These are phyloP conservation scores for Xanthia icteritia DNA, from an alignment of 2,888 invertebrate genomes.

Conservation along the genomic window DNA sequence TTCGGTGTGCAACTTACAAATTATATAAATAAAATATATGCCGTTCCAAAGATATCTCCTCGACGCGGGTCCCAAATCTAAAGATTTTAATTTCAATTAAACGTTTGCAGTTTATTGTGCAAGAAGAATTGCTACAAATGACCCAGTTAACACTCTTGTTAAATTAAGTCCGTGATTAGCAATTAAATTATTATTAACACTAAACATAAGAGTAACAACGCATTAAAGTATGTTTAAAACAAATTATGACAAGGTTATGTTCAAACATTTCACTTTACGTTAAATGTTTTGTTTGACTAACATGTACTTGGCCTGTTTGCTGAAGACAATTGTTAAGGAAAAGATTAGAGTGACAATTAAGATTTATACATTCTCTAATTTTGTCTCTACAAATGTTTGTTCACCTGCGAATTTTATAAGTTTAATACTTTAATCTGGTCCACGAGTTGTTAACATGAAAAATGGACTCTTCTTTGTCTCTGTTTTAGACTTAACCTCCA, in stretches of 20 bases:
- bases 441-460: slow-evolving; percentile 8
- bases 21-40: neutral
- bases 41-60: neutral
- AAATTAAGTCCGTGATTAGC: slow-evolving; percentile 17
- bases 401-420: slow-evolving; percentile 8
- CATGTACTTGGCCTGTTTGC: slow-evolving; percentile 33
- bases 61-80: neutral
- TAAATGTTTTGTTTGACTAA: slow-evolving; percentile 32
- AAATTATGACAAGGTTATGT: slow-evolving; percentile 48
- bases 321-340: slow-evolving; percentile 39
- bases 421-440: slow-evolving; percentile 26
- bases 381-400: slow-evolving; percentile 12
- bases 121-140: neutral
- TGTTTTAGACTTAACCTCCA: slow-evolving; percentile 1
- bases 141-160: neutral
- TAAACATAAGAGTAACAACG: slow-evolving; percentile 15
- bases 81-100: neutral
- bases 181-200: neutral
- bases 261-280: slow-evolving; percentile 11
- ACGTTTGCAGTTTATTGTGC: neutral
- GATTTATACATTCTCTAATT: slow-evolving; percentile 22
- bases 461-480: neutral
- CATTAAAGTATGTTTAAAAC: slow-evolving; percentile 20
- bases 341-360: slow-evolving; percentile 49
- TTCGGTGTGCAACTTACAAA: neutral